Conservation (phyloP, 2,888 invertebrate species). For the Lydus trimaculatus region DNA sequence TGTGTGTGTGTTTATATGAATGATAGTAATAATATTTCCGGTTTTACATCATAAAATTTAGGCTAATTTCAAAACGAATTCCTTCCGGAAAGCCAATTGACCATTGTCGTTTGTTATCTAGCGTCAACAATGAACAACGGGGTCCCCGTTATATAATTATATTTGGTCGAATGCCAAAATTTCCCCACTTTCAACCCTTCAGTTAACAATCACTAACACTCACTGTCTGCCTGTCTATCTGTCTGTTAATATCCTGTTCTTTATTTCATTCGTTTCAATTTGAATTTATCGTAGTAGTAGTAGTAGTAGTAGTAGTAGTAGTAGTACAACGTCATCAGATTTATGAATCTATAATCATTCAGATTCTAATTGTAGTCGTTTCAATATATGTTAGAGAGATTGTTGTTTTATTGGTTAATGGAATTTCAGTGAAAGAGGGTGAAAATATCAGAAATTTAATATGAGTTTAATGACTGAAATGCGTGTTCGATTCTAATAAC, state of each 20-base stretch:
- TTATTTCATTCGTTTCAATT: not conserved
- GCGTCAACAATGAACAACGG: constrained; percentile 24
- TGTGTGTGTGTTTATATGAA: not conserved
- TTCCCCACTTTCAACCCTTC: constrained; percentile 6
- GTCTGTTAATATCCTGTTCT: not conserved
- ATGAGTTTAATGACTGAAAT: constrained; percentile 31
- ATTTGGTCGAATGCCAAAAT: constrained; percentile 29
- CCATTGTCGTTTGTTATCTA: constrained; percentile 5
- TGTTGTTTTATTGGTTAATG: constrained; percentile 40
- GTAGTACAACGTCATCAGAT: constrained; percentile 38
- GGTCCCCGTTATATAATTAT: constrained; percentile 23
- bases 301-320: too few relatives aligned
- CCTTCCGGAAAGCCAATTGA: constrained; percentile 9
- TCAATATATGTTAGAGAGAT: constrained; percentile 40
- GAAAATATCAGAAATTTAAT: constrained; percentile 29
- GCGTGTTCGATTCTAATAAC: constrained; percentile 22
- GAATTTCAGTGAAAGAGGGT: constrained; percentile 6
- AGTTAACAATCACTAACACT: constrained; percentile 5
- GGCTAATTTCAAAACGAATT: constrained; percentile 1
- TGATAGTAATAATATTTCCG: not conserved
- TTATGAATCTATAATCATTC: constrained; percentile 43
- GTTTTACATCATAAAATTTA: not conserved
- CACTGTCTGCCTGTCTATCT: not conserved
- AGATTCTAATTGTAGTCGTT: constrained; percentile 50
- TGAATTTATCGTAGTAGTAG: too few relatives aligned